These are phyloP conservation scores for Bombyx huttoni DNA, from an alignment of 2,888 invertebrate species.

Conservation along the genomic window DNA sequence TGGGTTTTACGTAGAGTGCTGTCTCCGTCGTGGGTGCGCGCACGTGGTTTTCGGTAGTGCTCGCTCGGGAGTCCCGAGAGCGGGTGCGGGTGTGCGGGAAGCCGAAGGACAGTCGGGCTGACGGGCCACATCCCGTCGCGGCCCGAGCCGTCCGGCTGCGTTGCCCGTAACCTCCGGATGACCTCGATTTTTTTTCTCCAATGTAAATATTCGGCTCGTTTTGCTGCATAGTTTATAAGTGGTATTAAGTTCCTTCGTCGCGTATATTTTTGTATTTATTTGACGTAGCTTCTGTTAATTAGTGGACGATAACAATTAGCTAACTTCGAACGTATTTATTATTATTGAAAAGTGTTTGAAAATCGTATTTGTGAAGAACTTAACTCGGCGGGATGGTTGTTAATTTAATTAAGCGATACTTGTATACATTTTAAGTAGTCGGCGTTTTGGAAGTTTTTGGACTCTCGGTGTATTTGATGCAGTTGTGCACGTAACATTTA, in stretches of 20 bases:
- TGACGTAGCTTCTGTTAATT: slow-evolving; percentile 25
- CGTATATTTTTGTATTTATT: slow-evolving; percentile 34
- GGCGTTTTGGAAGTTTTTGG: slow-evolving; percentile 17
- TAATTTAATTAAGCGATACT: slow-evolving; percentile 4
- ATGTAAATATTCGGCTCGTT: slow-evolving; percentile 71
- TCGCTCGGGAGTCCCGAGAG: slow-evolving; percentile 21
- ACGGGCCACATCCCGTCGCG: slow-evolving; percentile 62
- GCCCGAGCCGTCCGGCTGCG: slow-evolving; percentile 68
- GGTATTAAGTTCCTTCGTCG: slow-evolving; percentile 66
- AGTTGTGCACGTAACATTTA: slow-evolving; percentile 20
- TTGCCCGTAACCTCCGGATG: slow-evolving; percentile 70
- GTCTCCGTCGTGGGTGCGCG: slow-evolving; percentile 51
- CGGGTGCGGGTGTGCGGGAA: slow-evolving; percentile 23
- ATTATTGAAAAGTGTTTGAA: slow-evolving; percentile 31
- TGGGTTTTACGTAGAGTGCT: slow-evolving; percentile 13
- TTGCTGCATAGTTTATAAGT: slow-evolving; percentile 70
- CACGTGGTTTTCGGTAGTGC: slow-evolving; percentile 55
- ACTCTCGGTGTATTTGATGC: slow-evolving; percentile 30
- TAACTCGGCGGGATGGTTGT: slow-evolving; percentile 29
- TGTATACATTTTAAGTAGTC: too few species aligned
- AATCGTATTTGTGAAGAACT: slow-evolving; percentile 37
- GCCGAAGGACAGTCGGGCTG: slow-evolving; percentile 18
- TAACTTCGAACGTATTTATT: slow-evolving; percentile 32
- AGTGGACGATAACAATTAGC: slow-evolving; percentile 30
- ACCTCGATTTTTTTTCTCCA: slow-evolving; percentile 71